Percentiles rank a stretch among this genome's conserved stretches.
phyloP scores from a whole-genome alignment of 2,888 invertebrate genomes.

The Amblyjoppa proteus region DNA sequence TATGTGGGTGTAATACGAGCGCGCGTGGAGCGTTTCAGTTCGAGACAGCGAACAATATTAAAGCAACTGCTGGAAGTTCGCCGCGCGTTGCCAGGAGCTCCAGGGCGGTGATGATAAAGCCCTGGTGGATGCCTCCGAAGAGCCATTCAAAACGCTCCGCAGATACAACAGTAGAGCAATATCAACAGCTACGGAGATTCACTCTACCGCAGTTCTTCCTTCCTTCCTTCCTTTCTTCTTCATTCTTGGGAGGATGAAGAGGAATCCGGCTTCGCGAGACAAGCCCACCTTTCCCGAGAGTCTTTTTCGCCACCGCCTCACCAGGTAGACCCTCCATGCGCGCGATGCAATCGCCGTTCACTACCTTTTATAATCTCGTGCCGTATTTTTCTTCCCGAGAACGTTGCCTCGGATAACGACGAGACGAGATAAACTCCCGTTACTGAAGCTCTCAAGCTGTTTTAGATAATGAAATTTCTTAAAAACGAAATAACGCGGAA shows the following conservation, averaged over 20 bases:
- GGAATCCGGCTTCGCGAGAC: constrained; percentile 33
- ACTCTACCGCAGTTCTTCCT: constrained; percentile 24
- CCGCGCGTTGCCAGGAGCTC: constrained; percentile 38
- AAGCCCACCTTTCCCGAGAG: constrained; percentile 14
- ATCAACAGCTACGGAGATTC: constrained; percentile 59
- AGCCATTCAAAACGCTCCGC: constrained; percentile 72
- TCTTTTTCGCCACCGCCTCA: neutral
- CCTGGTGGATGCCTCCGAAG: constrained; percentile 70
- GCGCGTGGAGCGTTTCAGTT: constrained; percentile 27
- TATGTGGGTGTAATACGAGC: constrained; percentile 19
- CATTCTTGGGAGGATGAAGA: constrained; percentile 22
- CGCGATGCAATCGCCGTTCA: constrained; percentile 19
- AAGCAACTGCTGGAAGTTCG: constrained; percentile 44
- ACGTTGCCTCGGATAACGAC: constrained; percentile 18
- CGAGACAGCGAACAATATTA: constrained; percentile 61
- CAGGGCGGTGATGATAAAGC: constrained; percentile 67
- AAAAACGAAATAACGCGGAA: neutral
- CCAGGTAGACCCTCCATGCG: neutral
- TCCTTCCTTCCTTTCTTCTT: constrained; percentile 30
- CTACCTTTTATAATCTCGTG: constrained; percentile 24
- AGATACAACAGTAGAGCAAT: constrained; percentile 63
- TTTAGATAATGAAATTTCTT: neutral
- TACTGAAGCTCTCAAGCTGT: neutral
- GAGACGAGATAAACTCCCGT: neutral
- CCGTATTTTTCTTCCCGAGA: constrained; percentile 16